These are phyloP conservation scores for Oithona nana DNA, from an alignment of 2,888 invertebrate species.

Conservation along the genomic window DNA sequence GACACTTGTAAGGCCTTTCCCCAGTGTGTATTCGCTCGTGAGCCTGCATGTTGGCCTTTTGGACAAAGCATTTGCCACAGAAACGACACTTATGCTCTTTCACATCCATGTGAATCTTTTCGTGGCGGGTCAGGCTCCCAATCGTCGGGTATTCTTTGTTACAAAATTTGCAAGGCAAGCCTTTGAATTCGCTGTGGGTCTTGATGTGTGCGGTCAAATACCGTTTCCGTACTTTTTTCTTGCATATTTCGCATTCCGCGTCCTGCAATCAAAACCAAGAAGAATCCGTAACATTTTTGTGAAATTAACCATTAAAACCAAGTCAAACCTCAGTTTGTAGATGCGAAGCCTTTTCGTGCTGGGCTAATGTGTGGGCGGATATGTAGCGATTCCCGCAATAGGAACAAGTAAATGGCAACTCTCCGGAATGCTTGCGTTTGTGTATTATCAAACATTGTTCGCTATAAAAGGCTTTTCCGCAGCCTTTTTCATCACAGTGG, in stretches of 20 bases:
- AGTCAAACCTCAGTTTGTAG: background rate
- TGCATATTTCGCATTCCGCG: background rate
- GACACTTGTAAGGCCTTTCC: slow-evolving; percentile 21
- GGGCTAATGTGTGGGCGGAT: background rate
- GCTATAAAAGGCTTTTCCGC: background rate
- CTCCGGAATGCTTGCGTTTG: background rate
- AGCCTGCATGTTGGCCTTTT: slow-evolving; percentile 10
- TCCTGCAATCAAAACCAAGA: background rate
- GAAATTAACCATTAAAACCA: no score
- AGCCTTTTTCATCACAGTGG: background rate
- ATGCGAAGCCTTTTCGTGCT: background rate
- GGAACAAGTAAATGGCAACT: background rate
- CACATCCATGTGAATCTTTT: background rate
- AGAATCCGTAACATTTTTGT: background rate
- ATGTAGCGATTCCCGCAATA: slow-evolving; percentile 2
- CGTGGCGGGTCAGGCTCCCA: background rate
- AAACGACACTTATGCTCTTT: background rate
- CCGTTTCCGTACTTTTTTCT: background rate
- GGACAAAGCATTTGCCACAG: slow-evolving; percentile 1
- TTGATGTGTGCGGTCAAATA: background rate
- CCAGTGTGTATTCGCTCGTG: slow-evolving; percentile 21
- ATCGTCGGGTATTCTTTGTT: background rate
- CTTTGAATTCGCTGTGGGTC: background rate
- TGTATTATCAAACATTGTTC: background rate
- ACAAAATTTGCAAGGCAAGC: background rate